A percentile compares a stretch with the other conserved stretches of the same genome.
Conservation (phyloP, 2,113 vertebrate genomes). For the Columba livia region DNA sequence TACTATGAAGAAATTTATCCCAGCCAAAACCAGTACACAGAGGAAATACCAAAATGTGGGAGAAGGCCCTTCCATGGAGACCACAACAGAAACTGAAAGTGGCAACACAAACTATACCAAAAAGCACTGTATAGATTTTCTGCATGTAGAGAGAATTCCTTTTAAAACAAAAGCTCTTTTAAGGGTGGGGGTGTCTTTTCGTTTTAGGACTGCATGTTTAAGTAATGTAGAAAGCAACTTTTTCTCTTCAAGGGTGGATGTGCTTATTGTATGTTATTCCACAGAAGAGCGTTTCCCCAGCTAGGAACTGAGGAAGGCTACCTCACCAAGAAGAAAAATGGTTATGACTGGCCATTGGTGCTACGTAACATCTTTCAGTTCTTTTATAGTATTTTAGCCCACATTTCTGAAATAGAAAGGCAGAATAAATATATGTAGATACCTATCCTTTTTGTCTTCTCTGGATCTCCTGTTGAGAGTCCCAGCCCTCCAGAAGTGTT, state of each 20-base stretch:
- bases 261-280: neutral
- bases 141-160: neutral
- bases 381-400: neutral
- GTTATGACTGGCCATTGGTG: neutral
- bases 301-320: neutral
- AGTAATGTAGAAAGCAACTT: neutral
- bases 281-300: neutral
- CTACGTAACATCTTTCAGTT: neutral
- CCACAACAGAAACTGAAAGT: neutral
- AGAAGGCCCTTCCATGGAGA: neutral
- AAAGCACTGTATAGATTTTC: neutral
- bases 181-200: neutral
- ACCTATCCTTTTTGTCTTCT: neutral
- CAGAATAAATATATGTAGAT: neutral
- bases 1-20: neutral
- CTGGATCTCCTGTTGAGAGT: neutral
- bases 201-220: neutral
- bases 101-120: neutral
- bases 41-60: neutral
- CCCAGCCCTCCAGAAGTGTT: neutral
- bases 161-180: neutral
- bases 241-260: neutral
- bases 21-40: neutral
- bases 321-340: neutral
- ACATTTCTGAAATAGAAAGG: neutral